Conservation (phyloP, 2,797 vertebrate species). For the Heteromormyrus szaboi region DNA sequence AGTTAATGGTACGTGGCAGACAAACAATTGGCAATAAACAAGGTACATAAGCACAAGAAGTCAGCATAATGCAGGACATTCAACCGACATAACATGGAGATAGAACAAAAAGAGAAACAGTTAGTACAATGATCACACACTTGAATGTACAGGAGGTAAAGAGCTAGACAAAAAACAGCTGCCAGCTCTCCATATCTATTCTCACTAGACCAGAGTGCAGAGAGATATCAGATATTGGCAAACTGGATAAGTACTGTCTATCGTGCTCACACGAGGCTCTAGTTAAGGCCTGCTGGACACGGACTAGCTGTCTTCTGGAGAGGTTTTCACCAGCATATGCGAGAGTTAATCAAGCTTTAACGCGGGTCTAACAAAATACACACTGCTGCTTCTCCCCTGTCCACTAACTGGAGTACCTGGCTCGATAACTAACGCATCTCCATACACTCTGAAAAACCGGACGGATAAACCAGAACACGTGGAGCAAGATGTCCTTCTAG, state of each 20-base stretch:
- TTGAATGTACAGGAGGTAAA: constrained; percentile 33
- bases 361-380: neutral
- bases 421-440: neutral
- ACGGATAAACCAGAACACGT: neutral
- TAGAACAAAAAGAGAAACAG: constrained; percentile 43
- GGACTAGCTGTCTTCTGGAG: neutral
- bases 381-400: neutral
- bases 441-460: neutral
- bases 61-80: constrained; percentile 9
- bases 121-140: constrained; percentile 22
- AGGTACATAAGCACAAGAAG: constrained; percentile 36
- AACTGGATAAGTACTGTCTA: neutral
- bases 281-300: neutral
- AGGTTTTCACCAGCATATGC: neutral
- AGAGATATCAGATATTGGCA: neutral
- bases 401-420: neutral
- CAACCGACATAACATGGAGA: constrained; percentile 42
- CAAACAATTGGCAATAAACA: constrained; percentile 29
- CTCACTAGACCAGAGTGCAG: constrained; percentile 23
- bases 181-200: constrained; percentile 28
- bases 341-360: neutral
- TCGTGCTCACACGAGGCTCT: neutral
- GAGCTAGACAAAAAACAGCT: constrained; percentile 32
- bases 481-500: neutral
- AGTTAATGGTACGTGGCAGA: neutral